Percentiles rank a stretch among this genome's conserved stretches.
Conservation (phyloP, 2,797 vertebrate genomes). For the Pseudochirops cupreus region DNA sequence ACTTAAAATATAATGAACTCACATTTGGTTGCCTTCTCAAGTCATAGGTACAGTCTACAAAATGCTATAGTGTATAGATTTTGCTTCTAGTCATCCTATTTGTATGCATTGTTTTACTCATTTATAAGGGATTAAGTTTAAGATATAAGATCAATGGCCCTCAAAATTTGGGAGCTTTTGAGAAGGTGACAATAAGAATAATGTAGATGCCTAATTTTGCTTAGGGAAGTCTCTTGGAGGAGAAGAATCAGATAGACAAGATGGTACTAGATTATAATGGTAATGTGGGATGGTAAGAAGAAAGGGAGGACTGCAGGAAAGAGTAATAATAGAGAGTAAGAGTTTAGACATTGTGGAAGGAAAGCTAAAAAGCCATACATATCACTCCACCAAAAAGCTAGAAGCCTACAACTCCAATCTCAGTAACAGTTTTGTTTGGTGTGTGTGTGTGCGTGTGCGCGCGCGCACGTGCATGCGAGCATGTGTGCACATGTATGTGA, state of each 20-base stretch:
- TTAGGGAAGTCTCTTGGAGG: constrained; percentile 41
- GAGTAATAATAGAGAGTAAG: neutral
- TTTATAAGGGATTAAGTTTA: constrained; percentile 52
- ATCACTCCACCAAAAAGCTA: constrained; percentile 9
- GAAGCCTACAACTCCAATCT: constrained; percentile 28
- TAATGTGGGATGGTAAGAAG: neutral
- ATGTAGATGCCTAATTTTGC: constrained; percentile 5
- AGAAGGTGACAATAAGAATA: constrained; percentile 3
- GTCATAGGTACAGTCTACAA: constrained; percentile 50
- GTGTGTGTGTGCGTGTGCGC: neutral
- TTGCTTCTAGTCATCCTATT: constrained; percentile 31
- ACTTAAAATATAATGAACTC: constrained; percentile 5
- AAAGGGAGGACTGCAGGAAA: neutral
- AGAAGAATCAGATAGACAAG: constrained; percentile 30
- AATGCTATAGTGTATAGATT: neutral
- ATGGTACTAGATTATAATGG: neutral
- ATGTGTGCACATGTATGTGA: neutral
- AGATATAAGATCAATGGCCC: constrained; percentile 51
- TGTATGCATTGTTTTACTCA: constrained; percentile 13
- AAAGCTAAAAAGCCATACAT: neutral
- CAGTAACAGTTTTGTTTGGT: neutral
- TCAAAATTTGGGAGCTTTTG: neutral
- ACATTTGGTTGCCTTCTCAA: constrained; percentile 36
- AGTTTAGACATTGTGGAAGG: neutral
- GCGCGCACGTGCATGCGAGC: neutral